phyloP scores from a whole-genome alignment of 2,888 invertebrate genomes.

The Metacarcinus magister region DNA sequence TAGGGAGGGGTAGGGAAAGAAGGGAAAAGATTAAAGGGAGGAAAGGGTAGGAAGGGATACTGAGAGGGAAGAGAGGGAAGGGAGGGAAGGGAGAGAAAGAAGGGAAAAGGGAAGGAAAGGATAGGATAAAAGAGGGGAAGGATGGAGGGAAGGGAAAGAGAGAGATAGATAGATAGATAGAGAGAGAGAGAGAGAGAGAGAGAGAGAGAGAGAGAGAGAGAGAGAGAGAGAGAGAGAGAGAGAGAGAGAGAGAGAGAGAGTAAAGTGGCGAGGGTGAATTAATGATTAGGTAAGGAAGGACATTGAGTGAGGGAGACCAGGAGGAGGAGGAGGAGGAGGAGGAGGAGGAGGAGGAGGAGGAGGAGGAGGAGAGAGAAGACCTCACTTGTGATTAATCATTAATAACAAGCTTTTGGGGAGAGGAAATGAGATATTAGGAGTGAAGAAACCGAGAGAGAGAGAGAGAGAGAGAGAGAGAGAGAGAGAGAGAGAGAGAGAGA shows the following conservation, averaged over 20 bases:
- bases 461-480: no score
- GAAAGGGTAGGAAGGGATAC: no score
- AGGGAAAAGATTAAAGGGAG: no score
- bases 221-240: constrained; percentile 26
- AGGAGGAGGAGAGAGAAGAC: no score
- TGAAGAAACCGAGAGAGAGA: no score
- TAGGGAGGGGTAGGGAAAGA: no score
- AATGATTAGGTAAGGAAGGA: neutral
- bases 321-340: constrained; percentile 26
- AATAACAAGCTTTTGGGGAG: constrained; percentile 14
- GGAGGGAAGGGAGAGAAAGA: no score
- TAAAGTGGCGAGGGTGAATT: neutral
- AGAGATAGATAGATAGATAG: neutral
- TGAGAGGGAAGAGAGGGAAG: no score
- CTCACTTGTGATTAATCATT: constrained; percentile 16
- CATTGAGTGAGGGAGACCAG: neutral
- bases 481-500: no score
- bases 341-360: neutral
- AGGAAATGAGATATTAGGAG: neutral
- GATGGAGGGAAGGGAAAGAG: no score
- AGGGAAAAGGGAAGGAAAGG: no score
- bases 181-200: constrained; percentile 4
- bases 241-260: constrained; percentile 15
- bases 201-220: constrained; percentile 26
- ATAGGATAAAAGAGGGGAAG: no score